Evolutionary conservation across 2,888 invertebrate species (phyloP).

Genomic region (Dichetophora obliterata): DNA sequence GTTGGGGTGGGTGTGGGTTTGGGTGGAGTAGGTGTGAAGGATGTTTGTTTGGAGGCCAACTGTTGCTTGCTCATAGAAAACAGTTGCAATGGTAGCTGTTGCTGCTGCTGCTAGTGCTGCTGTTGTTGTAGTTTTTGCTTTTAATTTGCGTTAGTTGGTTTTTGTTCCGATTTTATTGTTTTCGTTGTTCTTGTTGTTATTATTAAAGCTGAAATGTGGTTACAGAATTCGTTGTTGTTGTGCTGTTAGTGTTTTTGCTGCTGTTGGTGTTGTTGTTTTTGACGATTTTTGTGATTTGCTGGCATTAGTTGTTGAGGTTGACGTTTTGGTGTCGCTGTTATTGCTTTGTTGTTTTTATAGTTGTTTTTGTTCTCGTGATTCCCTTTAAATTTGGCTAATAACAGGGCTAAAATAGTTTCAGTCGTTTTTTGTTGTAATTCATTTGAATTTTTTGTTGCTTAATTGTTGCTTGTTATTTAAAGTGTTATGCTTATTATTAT

Average conservation of each 20-base stretch:
- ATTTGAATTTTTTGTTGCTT: conserved; percentile 1
- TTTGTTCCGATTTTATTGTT: conserved; percentile 5
- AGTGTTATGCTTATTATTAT: background rate
- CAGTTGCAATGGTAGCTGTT: background rate
- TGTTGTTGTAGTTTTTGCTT: conserved; percentile 37
- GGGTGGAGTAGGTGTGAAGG: background rate
- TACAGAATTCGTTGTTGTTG: conserved; percentile 20
- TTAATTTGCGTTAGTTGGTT: conserved; percentile 23
- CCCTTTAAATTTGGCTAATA: background rate
- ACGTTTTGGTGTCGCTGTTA: conserved; percentile 1
- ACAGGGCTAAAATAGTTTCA: background rate
- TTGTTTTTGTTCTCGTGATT: conserved; percentile 2
- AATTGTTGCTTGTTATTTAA: background rate
- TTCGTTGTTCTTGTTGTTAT: conserved; percentile 17
- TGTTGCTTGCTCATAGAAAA: conserved; percentile 3
- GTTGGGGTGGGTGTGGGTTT: background rate
- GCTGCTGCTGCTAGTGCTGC: conserved; percentile 6
- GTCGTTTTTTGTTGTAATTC: conserved; percentile 3
- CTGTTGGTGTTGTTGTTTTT: background rate
- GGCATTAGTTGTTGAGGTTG: conserved; percentile 7
- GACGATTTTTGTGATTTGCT: conserved; percentile 8
- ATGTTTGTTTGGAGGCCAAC: conserved; percentile 15
- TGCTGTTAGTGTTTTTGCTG: conserved; percentile 14
- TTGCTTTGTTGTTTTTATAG: background rate
- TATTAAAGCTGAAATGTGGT: conserved; percentile 33